Evolutionary conservation across 2,888 invertebrate species (phyloP).

Genomic region (Drosophila putrida): DNA sequence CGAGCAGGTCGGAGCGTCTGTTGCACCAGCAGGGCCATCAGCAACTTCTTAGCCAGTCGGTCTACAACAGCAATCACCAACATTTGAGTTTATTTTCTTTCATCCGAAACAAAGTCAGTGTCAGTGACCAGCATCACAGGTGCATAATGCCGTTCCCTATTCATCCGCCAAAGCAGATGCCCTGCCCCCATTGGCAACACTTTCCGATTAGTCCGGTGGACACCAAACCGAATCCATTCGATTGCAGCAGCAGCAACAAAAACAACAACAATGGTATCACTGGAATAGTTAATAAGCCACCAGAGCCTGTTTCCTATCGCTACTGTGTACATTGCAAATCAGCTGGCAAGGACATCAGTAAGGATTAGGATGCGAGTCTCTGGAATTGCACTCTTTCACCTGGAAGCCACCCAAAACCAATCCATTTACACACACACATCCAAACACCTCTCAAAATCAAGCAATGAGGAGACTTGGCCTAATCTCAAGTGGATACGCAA

Average conservation of each 20-base stretch:
- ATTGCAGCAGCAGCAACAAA: slow-evolving; percentile 17
- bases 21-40: slow-evolving; percentile 25
- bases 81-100: not conserved
- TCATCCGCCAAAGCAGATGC: slow-evolving; percentile 83
- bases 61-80: not conserved
- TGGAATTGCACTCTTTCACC: slow-evolving; percentile 14
- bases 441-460: not conserved
- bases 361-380: slow-evolving; percentile 44
- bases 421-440: not conserved
- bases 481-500: slow-evolving; percentile 30
- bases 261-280: slow-evolving; percentile 13
- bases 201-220: slow-evolving; percentile 83
- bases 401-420: not conserved
- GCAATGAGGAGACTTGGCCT: slow-evolving; percentile 5
- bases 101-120: slow-evolving; percentile 23
- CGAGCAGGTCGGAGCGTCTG: slow-evolving; percentile 50
- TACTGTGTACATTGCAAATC: slow-evolving; percentile 68
- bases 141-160: slow-evolving; percentile 82
- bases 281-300: slow-evolving; percentile 51
- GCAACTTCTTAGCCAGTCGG: not conserved
- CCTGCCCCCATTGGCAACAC: slow-evolving; percentile 84
- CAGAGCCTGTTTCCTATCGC: slow-evolving; percentile 71
- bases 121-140: slow-evolving; percentile 8
- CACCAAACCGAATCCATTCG: slow-evolving; percentile 63
- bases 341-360: slow-evolving; percentile 43